Conservation (phyloP, 1,140 invertebrate genomes). For the Nephila pilipes region DNA sequence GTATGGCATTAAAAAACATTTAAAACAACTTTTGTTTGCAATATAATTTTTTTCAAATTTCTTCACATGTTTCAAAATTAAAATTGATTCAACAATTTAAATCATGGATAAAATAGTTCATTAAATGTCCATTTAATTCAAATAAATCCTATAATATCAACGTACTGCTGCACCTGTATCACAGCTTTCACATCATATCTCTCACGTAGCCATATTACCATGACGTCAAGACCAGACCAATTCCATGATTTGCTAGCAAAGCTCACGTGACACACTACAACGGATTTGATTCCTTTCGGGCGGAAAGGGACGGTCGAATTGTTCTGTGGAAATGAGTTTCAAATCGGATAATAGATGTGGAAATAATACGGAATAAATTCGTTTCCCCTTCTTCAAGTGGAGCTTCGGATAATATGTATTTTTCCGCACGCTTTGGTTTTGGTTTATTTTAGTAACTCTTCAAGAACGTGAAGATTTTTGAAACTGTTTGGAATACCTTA, state of each 20-base stretch:
- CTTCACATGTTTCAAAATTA: too few relatives aligned
- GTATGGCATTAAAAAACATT: too few relatives aligned
- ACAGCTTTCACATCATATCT: background rate
- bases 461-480: too few relatives aligned
- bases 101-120: too few relatives aligned
- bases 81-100: too few relatives aligned
- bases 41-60: too few relatives aligned
- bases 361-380: constrained; percentile 24
- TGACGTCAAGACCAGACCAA: background rate
- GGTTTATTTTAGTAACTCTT: background rate
- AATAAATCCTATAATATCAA: too few relatives aligned
- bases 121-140: too few relatives aligned
- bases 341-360: constrained; percentile 44
- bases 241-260: background rate
- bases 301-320: background rate
- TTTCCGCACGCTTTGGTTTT: constrained; percentile 3
- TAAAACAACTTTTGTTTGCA: too few relatives aligned
- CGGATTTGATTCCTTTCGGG: background rate
- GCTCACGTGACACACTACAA: background rate
- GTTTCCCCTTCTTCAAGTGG: background rate
- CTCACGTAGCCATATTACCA: background rate
- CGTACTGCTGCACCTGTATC: background rate
- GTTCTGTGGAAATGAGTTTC: constrained; percentile 55
- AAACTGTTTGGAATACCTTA: background rate
- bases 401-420: background rate